Conservation (phyloP, 2,797 vertebrate genomes). For the Lutjanus argentimaculatus region DNA sequence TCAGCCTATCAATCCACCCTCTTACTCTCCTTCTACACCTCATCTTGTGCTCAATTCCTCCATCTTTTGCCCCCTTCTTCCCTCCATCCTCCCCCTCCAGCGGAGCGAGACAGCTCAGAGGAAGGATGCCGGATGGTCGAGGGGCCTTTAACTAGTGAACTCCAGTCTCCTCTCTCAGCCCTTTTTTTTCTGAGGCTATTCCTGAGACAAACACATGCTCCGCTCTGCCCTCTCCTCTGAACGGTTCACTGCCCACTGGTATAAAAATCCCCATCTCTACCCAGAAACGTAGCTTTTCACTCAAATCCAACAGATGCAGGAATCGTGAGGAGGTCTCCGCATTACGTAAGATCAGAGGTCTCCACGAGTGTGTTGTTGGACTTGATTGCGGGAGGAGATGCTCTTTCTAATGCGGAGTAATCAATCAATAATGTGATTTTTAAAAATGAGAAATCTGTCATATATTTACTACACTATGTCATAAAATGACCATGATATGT, state of each 20-base stretch:
- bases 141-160: conserved; percentile 66
- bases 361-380: neutral
- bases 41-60: conserved; percentile 24
- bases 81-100: conserved; percentile 52
- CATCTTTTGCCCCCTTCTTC: conserved; percentile 23
- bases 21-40: conserved; percentile 8
- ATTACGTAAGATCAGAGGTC: conserved; percentile 46
- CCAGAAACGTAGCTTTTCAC: conserved; percentile 46
- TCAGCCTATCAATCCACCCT: conserved; percentile 19
- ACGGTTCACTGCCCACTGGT: conserved; percentile 59
- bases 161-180: conserved; percentile 38
- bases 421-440: conserved; percentile 17
- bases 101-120: conserved; percentile 56
- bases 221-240: conserved; percentile 54
- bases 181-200: conserved; percentile 60
- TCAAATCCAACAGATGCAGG: conserved; percentile 31
- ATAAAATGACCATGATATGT: no score
- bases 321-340: conserved; percentile 16
- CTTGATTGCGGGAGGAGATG: neutral
- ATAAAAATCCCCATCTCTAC: conserved; percentile 47
- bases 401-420: neutral
- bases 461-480: neutral
- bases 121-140: conserved; percentile 55
- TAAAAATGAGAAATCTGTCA: neutral
- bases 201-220: conserved; percentile 71